phyloP scores from a whole-genome alignment of 2,113 vertebrate species.

The Brachionichthys hirsutus region DNA sequence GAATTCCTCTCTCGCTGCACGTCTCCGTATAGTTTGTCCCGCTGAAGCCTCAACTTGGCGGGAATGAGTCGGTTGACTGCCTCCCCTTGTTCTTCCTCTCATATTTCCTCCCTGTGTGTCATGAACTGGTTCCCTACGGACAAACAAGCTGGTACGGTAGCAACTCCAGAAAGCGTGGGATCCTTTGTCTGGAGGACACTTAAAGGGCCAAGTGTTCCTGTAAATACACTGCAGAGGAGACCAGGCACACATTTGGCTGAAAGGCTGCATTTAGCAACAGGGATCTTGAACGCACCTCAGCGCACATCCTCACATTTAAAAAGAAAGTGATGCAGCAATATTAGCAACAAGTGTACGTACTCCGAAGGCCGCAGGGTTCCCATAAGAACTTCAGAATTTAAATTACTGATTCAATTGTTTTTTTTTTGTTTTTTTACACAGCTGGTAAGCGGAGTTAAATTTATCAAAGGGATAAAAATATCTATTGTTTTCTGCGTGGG shows the following conservation, averaged over 20 bases:
- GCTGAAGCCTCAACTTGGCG: constrained; percentile 42
- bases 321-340: constrained; percentile 7
- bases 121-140: constrained; percentile 45
- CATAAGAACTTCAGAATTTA: constrained; percentile 21
- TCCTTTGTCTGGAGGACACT: constrained; percentile 39
- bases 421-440: constrained; percentile 7
- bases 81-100: constrained; percentile 52
- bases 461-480: constrained; percentile 65
- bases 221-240: constrained; percentile 46
- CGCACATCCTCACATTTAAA: constrained; percentile 21
- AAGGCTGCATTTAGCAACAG: constrained; percentile 25
- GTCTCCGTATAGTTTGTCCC: constrained; percentile 33
- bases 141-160: constrained; percentile 50
- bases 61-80: constrained; percentile 57
- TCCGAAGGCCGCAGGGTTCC: neutral
- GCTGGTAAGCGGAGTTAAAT: constrained; percentile 49
- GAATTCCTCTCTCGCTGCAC: constrained; percentile 63
- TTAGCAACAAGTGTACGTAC: constrained; percentile 13
- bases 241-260: constrained; percentile 46
- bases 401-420: constrained; percentile 29
- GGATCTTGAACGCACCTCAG: constrained; percentile 34
- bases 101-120: constrained; percentile 53
- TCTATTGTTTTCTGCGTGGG: constrained; percentile 62
- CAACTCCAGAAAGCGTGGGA: constrained; percentile 39
- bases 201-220: constrained; percentile 32